A percentile compares a stretch with the other conserved stretches of the same genome.
Evolutionary conservation across 2,888 invertebrate species (phyloP).

Genomic region (Hyppa rectilinea): DNA sequence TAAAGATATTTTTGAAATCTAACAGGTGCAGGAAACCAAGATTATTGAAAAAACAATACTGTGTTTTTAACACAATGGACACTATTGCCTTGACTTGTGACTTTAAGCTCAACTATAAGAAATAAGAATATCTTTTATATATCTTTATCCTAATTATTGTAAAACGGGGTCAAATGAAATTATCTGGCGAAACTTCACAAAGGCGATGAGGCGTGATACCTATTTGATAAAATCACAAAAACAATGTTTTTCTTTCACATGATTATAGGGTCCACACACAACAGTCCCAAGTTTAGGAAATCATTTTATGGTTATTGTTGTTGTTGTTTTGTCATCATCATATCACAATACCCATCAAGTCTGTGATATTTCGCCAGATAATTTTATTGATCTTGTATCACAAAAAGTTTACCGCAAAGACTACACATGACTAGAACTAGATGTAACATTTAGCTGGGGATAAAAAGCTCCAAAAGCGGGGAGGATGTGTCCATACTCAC

Average conservation of each 20-base stretch:
- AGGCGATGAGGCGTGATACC: neutral
- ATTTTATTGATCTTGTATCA: neutral
- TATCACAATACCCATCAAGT: too few relatives aligned
- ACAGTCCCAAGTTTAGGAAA: neutral
- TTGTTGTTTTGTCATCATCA: constrained; percentile 3
- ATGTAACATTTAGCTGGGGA: constrained; percentile 41
- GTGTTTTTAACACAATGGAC: neutral
- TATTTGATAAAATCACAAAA: neutral
- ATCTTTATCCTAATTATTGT: neutral
- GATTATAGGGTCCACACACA: neutral
- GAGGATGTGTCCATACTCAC: constrained; percentile 47
- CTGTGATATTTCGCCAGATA: neutral
- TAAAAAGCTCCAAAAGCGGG: constrained; percentile 54
- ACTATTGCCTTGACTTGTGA: neutral
- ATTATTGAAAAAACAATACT: neutral
- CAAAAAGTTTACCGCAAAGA: neutral
- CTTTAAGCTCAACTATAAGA: neutral
- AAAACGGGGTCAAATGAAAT: constrained; percentile 1
- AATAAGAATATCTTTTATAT: neutral
- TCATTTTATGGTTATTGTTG: too few relatives aligned
- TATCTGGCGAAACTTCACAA: neutral
- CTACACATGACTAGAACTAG: constrained; percentile 43
- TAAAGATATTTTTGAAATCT: neutral
- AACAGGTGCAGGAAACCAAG: neutral
- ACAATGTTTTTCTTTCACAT: neutral